Base-by-base conservation (phyloP, 1,140 invertebrate genomes). In the Aphelinus certus region DNA sequence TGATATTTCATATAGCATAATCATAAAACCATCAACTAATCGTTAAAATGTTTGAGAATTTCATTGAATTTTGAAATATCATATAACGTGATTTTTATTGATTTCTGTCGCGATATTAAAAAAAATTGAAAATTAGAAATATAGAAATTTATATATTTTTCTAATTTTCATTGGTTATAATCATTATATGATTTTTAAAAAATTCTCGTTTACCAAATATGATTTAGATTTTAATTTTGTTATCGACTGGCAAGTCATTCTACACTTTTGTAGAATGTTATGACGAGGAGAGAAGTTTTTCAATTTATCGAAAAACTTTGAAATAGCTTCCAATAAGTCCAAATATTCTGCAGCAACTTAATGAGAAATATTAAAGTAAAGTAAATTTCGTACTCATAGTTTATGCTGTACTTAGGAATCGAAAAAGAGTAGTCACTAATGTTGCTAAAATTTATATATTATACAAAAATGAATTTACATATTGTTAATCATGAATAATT, bases 1-100 rank as follows among this genome's bases (percentile, higher is more conserved):
- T 88, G 81, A 87, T 79, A 81, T 60, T 66, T 61, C 75, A 64
- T 55, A 49, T 66, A 61, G 45, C 42, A 43, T 68, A 69, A 69
- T 69, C 51, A 69, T 63, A 43, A 60, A 56, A 7, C 55, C 9
- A 65, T 65, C 3, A 10, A 72, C 49, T 56, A 7, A 66, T 9
- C 9, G 47, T 49, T 58, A 57, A 2, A 58, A 51, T 51, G 26
- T 57, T n/a, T 65, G n/a, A 47, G 64, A 6, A n/a, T 45, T 49
- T 72, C 3, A n/a, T 10, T 63, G 46, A 48, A 56, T 64, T 49
- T 64, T 55, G 6, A 3, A 53, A 63, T 53, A 63, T 71, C 26
- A 49, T 7, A 45, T 53, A 51, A n/a, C 7, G 43, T 2, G n/a
- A 51, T 58, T 73, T 58, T 73, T 26, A 26, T 26, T 26, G 26